These are phyloP conservation scores for Lindbergichthys nudifrons DNA, from an alignment of 2,797 vertebrate species.

Conservation along the genomic window DNA sequence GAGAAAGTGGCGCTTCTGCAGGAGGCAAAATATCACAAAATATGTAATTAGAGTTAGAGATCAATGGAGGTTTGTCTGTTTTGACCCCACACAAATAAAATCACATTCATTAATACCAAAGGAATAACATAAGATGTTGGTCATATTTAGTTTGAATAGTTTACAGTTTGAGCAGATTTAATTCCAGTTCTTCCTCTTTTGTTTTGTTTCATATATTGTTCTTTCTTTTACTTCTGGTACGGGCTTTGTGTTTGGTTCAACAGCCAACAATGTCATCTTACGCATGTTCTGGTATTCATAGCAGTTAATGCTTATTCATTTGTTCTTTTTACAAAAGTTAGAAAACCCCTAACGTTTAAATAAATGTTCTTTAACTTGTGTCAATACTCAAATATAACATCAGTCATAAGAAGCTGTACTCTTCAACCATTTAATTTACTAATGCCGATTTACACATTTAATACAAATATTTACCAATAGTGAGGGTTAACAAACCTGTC, in stretches of 20 bases:
- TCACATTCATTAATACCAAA: background rate
- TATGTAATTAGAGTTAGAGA: background rate
- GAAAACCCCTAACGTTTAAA: background rate
- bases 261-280: background rate
- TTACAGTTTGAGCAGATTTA: background rate
- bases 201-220: background rate
- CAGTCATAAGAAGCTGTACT: background rate
- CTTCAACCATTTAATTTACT: background rate
- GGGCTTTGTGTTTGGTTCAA: background rate
- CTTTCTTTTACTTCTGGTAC: background rate
- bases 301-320: background rate
- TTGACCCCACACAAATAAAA: background rate
- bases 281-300: background rate
- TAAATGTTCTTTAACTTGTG: background rate
- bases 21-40: constrained; percentile 3
- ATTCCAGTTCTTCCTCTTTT: background rate
- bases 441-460: background rate
- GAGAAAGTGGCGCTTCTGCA: constrained; percentile 89
- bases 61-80: background rate
- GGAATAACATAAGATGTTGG: background rate
- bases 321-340: background rate
- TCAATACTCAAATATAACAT: background rate
- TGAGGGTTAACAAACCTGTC: constrained; percentile 82
- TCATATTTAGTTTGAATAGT: background rate
- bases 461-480: too few species aligned